Evolutionary conservation across 2,888 invertebrate genomes (phyloP), one percentile per base, ranked within the genome.

Genomic region (Eupithecia abbreviata): DNA sequence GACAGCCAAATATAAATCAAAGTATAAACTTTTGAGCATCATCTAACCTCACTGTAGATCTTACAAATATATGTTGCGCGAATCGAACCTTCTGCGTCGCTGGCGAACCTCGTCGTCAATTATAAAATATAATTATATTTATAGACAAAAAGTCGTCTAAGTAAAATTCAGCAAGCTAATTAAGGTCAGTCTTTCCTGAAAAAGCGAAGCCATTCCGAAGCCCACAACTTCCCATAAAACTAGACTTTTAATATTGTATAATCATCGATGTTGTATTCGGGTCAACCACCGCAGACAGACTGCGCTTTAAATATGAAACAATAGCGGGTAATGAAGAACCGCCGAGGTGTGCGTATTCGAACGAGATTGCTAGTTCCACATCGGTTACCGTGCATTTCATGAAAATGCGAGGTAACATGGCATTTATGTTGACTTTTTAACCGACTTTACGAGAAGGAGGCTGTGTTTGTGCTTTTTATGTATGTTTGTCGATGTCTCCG

Each of bases 221-320:
- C 51, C n/a, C 5, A 30, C 30, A 62, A 66, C 42, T 66, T 66
- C n/a, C 6, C 30, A 0, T 75, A 76, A 75, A 79, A 77, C 74
- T 74, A 72, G 51, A 70, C 55, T 77, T 84, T 84, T 81, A 84
- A 83, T 82, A 82, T 81, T 83, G 80, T 81, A 82, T 77, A 84
- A 79, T 81, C 84, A 84, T 81, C 81, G 82, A 84, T 82, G 82
- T 82, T 77, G 76, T 78, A 84, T 83, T 82, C 81, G 80, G 84
- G 84, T 84, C 85, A 84, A 80, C 77, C 82, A 81, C 75, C 72
- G 77, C 78, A 81, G 76, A 74, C 51, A 73, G 76, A 55, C 79
- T 67, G 77, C 62, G 79, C 65, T 82, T 83, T 83, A 81, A 81
- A 82, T 81, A 80, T 80, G 82, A 82, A 83, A 84, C 84, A 84